Evolutionary conservation across 2,797 vertebrate species (phyloP).

Genomic region (Trachops cirrhosus): DNA sequence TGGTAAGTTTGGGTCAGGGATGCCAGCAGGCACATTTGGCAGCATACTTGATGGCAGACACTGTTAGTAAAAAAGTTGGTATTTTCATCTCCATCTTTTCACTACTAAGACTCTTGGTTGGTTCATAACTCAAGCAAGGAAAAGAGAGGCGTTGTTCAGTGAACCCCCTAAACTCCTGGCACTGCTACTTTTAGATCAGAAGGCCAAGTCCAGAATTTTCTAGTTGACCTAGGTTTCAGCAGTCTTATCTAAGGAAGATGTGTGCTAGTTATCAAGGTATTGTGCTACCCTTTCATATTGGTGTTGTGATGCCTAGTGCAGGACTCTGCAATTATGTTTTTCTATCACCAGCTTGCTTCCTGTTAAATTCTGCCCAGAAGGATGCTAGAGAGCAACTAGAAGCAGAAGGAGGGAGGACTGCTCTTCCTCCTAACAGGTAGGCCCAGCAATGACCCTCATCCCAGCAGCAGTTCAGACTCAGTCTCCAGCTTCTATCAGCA

Average conservation of each 20-base stretch:
- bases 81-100: not conserved
- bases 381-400: not conserved
- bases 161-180: not conserved
- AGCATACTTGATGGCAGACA: not conserved
- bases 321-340: not conserved
- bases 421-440: not conserved
- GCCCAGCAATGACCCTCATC: not conserved
- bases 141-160: not conserved
- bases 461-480: not conserved
- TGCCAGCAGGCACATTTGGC: not conserved
- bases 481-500: not conserved
- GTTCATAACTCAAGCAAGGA: not conserved
- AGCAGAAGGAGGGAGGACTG: not conserved
- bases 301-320: not conserved
- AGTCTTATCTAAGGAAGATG: not conserved
- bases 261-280: not conserved
- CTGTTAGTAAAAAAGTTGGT: not conserved
- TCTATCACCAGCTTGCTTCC: not conserved
- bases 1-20: not conserved
- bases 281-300: not conserved
- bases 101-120: not conserved
- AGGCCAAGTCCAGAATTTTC: not conserved
- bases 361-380: not conserved
- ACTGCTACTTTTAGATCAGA: not conserved
- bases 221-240: not conserved